Percentiles rank a stretch among this genome's conserved stretches.
Evolutionary conservation across 2,888 invertebrate species (phyloP).

Genomic region (Morpho deidamia): DNA sequence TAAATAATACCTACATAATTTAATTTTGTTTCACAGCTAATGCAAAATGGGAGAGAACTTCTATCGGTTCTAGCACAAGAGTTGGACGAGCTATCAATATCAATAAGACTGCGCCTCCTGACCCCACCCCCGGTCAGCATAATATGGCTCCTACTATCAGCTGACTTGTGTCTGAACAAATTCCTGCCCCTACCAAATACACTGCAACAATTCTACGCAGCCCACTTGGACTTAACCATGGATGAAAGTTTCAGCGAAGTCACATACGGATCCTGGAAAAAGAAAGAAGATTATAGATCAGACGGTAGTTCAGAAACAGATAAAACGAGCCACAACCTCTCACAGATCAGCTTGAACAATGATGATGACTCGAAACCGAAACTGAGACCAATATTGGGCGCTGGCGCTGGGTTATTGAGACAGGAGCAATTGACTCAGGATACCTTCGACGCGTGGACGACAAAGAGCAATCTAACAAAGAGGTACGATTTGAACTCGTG

Average conservation of each 20-base stretch:
- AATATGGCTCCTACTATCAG: constrained; percentile 62
- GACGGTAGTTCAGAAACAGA: constrained; percentile 39
- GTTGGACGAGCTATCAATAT: constrained; percentile 60
- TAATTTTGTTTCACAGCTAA: constrained; percentile 49
- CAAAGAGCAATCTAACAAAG: constrained; percentile 50
- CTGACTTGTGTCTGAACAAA: constrained; percentile 66
- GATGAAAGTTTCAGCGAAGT: constrained; percentile 65
- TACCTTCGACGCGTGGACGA: constrained; percentile 55
- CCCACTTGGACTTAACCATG: constrained; percentile 54
- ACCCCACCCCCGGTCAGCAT: constrained; percentile 57
- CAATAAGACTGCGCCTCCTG: constrained; percentile 55
- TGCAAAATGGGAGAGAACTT: constrained; percentile 68
- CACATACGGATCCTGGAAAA: constrained; percentile 67
- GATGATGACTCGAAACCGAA: constrained; percentile 63
- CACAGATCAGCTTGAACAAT: constrained; percentile 50
- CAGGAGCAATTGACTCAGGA: constrained; percentile 55
- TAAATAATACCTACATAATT: not conserved
- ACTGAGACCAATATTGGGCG: constrained; percentile 62
- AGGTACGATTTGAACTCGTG: constrained; percentile 66
- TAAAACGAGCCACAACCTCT: constrained; percentile 49
- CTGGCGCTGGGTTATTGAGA: constrained; percentile 54
- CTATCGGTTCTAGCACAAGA: constrained; percentile 56
- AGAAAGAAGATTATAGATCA: constrained; percentile 44
- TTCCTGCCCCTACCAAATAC: constrained; percentile 65
- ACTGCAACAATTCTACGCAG: constrained; percentile 66